Conservation (phyloP, 2,113 vertebrate genomes). For the Alectura lathami region DNA sequence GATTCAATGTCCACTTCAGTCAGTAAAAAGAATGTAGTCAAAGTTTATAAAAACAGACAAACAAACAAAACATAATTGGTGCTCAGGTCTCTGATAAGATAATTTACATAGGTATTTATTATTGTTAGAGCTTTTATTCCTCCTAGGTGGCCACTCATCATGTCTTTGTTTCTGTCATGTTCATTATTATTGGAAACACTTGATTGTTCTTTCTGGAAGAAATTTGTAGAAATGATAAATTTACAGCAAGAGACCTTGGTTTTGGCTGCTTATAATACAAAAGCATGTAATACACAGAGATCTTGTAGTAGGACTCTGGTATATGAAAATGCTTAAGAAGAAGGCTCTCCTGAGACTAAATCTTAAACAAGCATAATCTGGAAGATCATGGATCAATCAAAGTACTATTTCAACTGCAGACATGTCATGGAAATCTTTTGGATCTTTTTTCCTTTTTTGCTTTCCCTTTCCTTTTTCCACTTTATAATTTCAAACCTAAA, state of each 20-base stretch:
- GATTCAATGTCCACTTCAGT: neutral
- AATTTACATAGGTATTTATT: neutral
- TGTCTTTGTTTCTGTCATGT: neutral
- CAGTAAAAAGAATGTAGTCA: neutral
- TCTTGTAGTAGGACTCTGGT: neutral
- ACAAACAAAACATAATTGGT: neutral
- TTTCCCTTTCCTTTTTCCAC: neutral
- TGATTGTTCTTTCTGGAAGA: constrained; percentile 20
- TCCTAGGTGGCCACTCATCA: neutral
- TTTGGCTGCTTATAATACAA: neutral
- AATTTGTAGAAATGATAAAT: constrained; percentile 20
- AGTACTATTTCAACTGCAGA: neutral
- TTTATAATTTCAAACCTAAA: neutral
- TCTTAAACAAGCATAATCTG: neutral
- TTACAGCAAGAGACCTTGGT: neutral
- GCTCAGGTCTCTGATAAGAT: neutral
- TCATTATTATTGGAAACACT: neutral
- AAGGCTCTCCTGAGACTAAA: neutral
- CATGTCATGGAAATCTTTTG: neutral
- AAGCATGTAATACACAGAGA: neutral
- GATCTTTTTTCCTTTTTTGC: neutral
- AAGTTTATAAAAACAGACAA: neutral
- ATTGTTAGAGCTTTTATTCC: neutral
- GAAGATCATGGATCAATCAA: neutral
- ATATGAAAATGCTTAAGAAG: neutral